Conservation (phyloP, 2,113 vertebrate species). For the Oncorhynchus gorbuscha region DNA sequence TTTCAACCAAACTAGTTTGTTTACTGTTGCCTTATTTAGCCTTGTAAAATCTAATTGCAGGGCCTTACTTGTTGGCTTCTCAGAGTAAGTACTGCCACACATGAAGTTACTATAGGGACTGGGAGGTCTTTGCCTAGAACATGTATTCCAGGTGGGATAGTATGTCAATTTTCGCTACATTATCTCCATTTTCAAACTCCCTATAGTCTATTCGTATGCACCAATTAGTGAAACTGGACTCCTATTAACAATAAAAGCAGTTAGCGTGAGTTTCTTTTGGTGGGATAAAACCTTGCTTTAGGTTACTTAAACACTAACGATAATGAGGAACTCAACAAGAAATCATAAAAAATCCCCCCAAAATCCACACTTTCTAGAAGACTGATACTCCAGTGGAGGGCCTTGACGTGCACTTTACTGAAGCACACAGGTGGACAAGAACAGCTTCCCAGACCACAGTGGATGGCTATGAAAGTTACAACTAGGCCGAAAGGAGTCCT, state of each 20-base stretch:
- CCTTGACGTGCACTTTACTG: background rate
- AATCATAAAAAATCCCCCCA: no score
- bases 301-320: no score
- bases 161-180: no score
- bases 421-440: background rate
- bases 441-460: background rate
- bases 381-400: background rate
- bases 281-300: no score
- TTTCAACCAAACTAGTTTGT: constrained; percentile 51
- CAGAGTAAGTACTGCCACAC: constrained; percentile 66
- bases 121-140: background rate
- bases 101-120: constrained; percentile 62
- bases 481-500: background rate
- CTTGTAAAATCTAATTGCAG: constrained; percentile 73
- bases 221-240: no score
- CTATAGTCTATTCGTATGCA: no score
- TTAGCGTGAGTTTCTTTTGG: no score
- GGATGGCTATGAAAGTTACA: background rate
- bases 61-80: constrained; percentile 62
- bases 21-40: constrained; percentile 65
- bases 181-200: no score
- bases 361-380: background rate
- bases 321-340: no score
- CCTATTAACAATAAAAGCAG: no score
- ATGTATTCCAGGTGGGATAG: background rate